phyloP scores from a whole-genome alignment of 2,113 vertebrate genomes.

The Zingel zingel region DNA sequence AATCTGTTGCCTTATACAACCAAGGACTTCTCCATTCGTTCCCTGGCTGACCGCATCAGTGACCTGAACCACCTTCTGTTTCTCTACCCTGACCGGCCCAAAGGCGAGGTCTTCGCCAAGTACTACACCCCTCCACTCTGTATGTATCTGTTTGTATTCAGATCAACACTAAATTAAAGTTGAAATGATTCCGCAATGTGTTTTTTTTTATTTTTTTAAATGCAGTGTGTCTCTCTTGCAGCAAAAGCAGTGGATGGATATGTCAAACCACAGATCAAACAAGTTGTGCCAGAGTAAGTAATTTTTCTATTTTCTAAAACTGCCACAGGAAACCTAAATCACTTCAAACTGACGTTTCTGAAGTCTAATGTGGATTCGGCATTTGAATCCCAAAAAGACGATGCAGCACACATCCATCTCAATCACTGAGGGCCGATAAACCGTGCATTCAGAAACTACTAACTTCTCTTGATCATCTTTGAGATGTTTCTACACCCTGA shows the following conservation, averaged over 20 bases:
- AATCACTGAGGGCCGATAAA: neutral
- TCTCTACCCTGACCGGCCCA: conserved; percentile 94
- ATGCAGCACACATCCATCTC: neutral
- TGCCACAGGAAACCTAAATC: no score
- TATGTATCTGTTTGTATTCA: conserved; percentile 70
- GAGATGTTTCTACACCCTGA: no score
- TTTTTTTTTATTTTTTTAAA: neutral
- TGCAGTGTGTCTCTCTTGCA: conserved; percentile 61
- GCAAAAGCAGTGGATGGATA: conserved; percentile 95
- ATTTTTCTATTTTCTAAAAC: neutral
- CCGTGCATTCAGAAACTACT: neutral
- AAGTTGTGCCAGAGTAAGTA: conserved; percentile 98
- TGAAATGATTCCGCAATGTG: neutral
- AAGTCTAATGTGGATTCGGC: neutral
- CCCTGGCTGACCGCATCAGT: conserved; percentile 95
- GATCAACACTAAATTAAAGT: neutral
- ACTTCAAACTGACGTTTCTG: neutral
- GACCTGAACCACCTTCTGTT: conserved; percentile 95
- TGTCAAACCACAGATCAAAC: conserved; percentile 98
- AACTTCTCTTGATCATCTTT: no score
- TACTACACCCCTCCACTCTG: conserved; percentile 97
- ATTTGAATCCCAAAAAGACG: neutral
- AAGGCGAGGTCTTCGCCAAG: conserved; percentile 97
- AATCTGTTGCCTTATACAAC: conserved; percentile 98
- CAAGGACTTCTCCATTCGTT: conserved; percentile 98